Evolutionary conservation across 2,113 vertebrate genomes (phyloP).

Genomic region (Damaliscus lunatus): DNA sequence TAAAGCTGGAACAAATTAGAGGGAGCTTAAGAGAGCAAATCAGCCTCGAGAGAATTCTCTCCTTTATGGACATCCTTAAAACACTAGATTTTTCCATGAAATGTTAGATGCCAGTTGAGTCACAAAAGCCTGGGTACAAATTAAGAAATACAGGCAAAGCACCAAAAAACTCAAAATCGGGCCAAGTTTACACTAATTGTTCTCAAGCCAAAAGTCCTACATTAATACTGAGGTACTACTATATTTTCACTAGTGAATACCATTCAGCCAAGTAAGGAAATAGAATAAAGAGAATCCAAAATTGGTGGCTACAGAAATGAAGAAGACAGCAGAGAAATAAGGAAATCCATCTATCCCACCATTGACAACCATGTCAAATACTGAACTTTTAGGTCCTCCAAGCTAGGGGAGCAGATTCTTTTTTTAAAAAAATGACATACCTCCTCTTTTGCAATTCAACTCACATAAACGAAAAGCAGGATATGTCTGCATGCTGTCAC

Average conservation of each 20-base stretch:
- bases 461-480: neutral
- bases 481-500: neutral
- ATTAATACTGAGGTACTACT: neutral
- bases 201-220: neutral
- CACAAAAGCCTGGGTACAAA: constrained; percentile 38
- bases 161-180: neutral
- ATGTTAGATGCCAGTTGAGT: constrained; percentile 9
- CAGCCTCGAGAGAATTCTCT: constrained; percentile 24
- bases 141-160: neutral
- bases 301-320: neutral
- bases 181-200: neutral
- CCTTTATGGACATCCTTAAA: constrained; percentile 42
- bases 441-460: neutral
- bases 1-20: constrained; percentile 71
- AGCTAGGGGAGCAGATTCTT: neutral
- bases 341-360: neutral
- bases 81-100: constrained; percentile 27
- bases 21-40: constrained; percentile 40
- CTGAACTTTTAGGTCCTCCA: neutral
- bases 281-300: neutral
- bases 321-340: neutral
- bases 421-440: neutral
- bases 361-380: neutral
- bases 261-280: neutral
- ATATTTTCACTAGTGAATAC: neutral